Base-by-base conservation (phyloP, 2,113 vertebrate species). In the Megaleporinus macrocephalus region DNA sequence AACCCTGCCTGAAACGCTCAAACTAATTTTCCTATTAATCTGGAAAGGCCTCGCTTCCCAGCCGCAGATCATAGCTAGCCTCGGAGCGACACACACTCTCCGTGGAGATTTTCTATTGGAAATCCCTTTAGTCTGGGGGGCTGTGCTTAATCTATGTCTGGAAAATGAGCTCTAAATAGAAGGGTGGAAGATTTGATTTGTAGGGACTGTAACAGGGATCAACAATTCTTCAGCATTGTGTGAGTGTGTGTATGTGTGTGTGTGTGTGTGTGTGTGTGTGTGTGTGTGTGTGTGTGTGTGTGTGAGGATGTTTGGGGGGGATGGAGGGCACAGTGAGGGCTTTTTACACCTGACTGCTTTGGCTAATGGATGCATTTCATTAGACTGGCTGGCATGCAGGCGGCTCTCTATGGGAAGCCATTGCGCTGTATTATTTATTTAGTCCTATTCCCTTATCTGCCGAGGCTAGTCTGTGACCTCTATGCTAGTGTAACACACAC, bases 291-390 rank as follows among this genome's bases (percentile, higher is more conserved):
- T 59, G 53, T 59, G 24, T 44, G 63, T 47, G 55, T 27, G 55
- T 61, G 77, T 61, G 55, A 6, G 59, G 9, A 84, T 85, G 76
- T 68, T 30, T 84, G 85, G 12, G 65, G 4, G 65, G 12, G 18
- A 7, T 44, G 57, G 33, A 14, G 57, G 53, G 73, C 30, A 75
- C 20, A 36, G 55, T 24, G 29, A 61, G 73, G 9, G 82, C 83
- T 83, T 26, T 89, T 93, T 92, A 90, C 93, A 94, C 91, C 92
- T 93, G 92, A 87, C 80, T 93, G 88, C 80, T 63, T 93, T 85
- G 79, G 86, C 89, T 94, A 93, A 94, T 94, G 88, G 90, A 91
- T 90, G 87, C 89, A 89, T 92, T 92, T 92, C 86, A 89, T 92
- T 90, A 86, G 79, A 86, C 81, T 82, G 80, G 33, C 87, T 89